Base-by-base conservation (phyloP, 2,888 invertebrate species). In the Diarsia brunnea region DNA sequence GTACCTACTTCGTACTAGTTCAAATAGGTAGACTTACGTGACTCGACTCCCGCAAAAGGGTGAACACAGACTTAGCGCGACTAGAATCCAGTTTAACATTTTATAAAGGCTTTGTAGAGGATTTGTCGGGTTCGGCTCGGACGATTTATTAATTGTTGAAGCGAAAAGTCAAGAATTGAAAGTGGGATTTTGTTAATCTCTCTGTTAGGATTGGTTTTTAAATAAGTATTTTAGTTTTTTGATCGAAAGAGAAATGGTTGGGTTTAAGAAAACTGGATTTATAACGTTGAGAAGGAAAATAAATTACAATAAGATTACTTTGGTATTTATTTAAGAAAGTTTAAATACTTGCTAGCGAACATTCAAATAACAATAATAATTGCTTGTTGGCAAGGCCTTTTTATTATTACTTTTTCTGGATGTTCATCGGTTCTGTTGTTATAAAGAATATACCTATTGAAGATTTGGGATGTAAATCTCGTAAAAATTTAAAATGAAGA, bases 11-110 rank as follows among this genome's bases (percentile, higher is more conserved):
- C 87, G 88, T 89, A 89, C 86, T 86, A 87, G 87, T 89, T 89
- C 88, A 88, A 92, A 90, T 89, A 89, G 88, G 88, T 90, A 85
- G 86, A 85, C 82, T 75, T 89, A 91, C 91, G 91, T 92, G 92
- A 88, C 89, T 85, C 27, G 88, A 87, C 81, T 90, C 68, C 77
- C 68, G 64, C 76, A 75, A 78, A 76, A 73, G 77, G 74, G 66
- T 79, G 76, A 77, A 82, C 81, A 78, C 61, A 31, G 76, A 72
- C 69, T 67, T 78, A 80, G 71, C 73, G n/a, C 51, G 38, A n/a
- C 81, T 84, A 51, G 81, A 84, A 72, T 51, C 27, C 71, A 75
- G n/a, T 79, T 81, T 58, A 77, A 84, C 65, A 75, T 84, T 76
- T 67, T 78, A 78, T 55, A 63, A 63, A 58, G 65, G 82, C 78